phyloP scores from a whole-genome alignment of 1,140 invertebrate genomes.

The Meloidogyne exigua region DNA sequence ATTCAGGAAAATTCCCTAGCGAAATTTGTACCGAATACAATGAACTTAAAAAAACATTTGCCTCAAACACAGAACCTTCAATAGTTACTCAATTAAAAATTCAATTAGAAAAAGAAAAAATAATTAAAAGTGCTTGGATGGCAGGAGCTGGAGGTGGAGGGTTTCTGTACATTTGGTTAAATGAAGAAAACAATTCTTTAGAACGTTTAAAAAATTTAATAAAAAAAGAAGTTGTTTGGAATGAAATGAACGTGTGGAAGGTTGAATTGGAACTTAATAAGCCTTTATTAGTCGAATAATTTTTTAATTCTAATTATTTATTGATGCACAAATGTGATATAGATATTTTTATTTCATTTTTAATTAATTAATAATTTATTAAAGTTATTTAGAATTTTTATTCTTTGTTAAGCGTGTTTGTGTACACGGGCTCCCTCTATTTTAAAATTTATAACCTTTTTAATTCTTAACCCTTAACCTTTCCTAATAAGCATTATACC shows the following conservation, averaged over 20 bases:
- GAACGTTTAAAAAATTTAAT: constrained; percentile 24
- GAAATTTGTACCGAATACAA: constrained; percentile 30
- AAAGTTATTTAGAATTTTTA: too few species aligned
- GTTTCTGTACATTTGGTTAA: constrained; percentile 46
- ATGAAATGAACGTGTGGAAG: constrained; percentile 11
- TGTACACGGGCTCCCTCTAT: too few species aligned
- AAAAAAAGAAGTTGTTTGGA: not conserved
- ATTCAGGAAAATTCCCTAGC: constrained; percentile 38
- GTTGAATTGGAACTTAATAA: constrained; percentile 4
- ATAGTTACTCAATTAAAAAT: constrained; percentile 31
- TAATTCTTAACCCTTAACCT: too few species aligned
- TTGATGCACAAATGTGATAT: too few species aligned
- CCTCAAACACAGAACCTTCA: constrained; percentile 33
- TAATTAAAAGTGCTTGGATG: constrained; percentile 39
- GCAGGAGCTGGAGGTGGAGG: constrained; percentile 52
- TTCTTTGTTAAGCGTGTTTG: too few species aligned
- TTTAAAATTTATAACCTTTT: too few species aligned
- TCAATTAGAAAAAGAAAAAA: constrained; percentile 11
- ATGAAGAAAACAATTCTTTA: not conserved
- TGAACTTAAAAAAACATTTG: constrained; percentile 43
- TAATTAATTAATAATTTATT: too few species aligned
- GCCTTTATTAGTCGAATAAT: constrained; percentile 9
- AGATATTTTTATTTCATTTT: too few species aligned
- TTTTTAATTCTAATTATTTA: not conserved
- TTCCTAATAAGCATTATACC: too few species aligned